Evolutionary conservation across 1,140 invertebrate species (phyloP), one percentile per base, ranked within the genome.

Genomic region (Pseudomyrmex flavicornis): DNA sequence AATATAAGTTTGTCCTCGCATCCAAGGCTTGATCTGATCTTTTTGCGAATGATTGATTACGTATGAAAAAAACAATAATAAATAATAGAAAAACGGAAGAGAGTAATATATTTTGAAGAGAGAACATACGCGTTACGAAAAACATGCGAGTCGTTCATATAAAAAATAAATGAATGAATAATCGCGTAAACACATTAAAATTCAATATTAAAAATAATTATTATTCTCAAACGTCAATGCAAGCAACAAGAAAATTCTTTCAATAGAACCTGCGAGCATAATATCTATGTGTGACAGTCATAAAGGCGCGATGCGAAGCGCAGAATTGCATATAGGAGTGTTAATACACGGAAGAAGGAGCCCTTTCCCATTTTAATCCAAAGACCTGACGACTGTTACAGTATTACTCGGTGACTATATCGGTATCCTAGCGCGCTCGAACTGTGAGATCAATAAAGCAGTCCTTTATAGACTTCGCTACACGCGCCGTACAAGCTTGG

Each of bases 361-460:
- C 7, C 58, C 66, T 66, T 50, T 35, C 20, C 76, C 61, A 20
- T 66, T 65, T 76, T 79, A 66, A 83, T 79, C 74, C 62, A 48
- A 50, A 66, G 61, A 79, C 61, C 72, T 61, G 35, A 77, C 74
- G 62, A 65, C 72, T 76, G 73, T 83, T 83, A 83, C 74, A 58
- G 82, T 66, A 79, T 77, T 69, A 69, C 65, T 80, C 61, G 15
- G 73, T 35, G 84, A 88, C 91, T 93, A 93, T 93, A 93, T 93
- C 91, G 92, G 92, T 93, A 93, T 93, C 92, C 92, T 93, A 93
- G 92, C 92, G 91, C 91, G 92, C 92, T 93, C 92, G 92, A 94
- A 93, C 93, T 91, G 76, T 59, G 91, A 94, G 93, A 94, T 94
- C 93, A 94, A 93, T 94, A 93, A 94, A 93, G 93, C 92, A 93